A percentile compares a stretch with the other conserved stretches of the same genome.
Conservation (phyloP, 2,797 vertebrate genomes). For the Emydoidea blandingii region DNA sequence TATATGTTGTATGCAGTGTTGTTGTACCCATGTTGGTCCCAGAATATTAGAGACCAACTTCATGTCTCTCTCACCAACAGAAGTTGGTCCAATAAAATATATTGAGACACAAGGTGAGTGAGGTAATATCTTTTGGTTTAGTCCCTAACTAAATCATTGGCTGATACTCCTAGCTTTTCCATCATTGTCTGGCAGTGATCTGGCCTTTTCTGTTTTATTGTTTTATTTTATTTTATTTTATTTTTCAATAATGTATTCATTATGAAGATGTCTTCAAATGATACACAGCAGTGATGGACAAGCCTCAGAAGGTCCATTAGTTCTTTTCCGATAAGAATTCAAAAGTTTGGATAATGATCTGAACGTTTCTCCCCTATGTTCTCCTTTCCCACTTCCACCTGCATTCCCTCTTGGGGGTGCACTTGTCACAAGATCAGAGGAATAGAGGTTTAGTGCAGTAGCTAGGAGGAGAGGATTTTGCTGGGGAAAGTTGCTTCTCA, state of each 20-base stretch:
- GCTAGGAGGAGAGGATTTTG: not conserved
- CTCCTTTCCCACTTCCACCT: not conserved
- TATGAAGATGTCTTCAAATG: not conserved
- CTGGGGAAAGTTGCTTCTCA: not conserved
- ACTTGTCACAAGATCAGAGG: not conserved
- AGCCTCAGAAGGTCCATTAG: not conserved
- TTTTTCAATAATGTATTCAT: not conserved
- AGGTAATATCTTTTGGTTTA: not conserved
- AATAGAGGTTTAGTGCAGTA: not conserved
- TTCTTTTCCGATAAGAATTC: not conserved
- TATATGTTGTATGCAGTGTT: not conserved
- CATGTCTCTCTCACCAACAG: not conserved
- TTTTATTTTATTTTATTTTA: not conserved
- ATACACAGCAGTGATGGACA: not conserved
- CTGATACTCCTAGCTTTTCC: not conserved
- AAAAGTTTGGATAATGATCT: not conserved
- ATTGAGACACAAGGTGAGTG: not conserved
- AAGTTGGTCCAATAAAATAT: not conserved
- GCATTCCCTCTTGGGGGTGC: not conserved
- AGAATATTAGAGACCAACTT: not conserved
- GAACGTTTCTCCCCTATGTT: not conserved
- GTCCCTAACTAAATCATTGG: constrained; percentile 40
- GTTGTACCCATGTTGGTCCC: not conserved
- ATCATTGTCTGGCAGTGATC: not conserved
- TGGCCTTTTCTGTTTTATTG: not conserved